These are phyloP conservation scores for Agrochola circellaris DNA, from an alignment of 2,888 invertebrate genomes.

Conservation along the genomic window DNA sequence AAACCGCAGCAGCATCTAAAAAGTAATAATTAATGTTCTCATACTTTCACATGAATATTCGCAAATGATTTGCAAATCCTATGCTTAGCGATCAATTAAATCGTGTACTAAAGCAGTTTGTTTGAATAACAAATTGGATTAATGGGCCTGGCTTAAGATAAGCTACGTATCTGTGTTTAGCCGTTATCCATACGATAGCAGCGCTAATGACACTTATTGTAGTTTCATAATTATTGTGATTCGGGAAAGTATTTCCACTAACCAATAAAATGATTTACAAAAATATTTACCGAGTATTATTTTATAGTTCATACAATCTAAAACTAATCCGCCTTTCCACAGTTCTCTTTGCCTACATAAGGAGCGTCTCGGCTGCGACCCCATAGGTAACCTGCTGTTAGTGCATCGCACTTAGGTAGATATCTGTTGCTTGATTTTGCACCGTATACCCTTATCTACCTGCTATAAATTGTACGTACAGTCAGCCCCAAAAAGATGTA, in stretches of 20 bases:
- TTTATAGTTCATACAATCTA: constrained; percentile 20
- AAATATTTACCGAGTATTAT: constrained; percentile 44
- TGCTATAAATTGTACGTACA: no score
- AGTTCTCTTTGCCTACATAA: not conserved
- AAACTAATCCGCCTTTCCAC: constrained; percentile 1
- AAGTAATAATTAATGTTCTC: not conserved
- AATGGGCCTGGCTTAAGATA: constrained; percentile 69
- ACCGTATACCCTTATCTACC: no score
- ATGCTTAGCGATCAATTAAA: constrained; percentile 60
- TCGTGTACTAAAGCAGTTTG: constrained; percentile 61
- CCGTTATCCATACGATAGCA: constrained; percentile 60
- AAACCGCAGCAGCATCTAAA: constrained; percentile 25
- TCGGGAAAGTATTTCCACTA: constrained; percentile 62
- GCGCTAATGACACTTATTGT: constrained; percentile 60
- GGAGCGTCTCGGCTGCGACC: not conserved
- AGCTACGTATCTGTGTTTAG: constrained; percentile 60
- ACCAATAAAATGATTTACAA: constrained; percentile 64
- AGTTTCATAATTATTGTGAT: constrained; percentile 64
- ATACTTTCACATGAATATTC: constrained; percentile 4
- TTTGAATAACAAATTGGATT: constrained; percentile 69
- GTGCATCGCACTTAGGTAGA: not conserved
- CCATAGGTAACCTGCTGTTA: not conserved
- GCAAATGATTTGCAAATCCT: constrained; percentile 29
- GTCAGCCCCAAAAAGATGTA: no score
- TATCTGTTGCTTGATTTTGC: no score